Conservation (phyloP, 1,140 invertebrate genomes). For the Lordiphosa stackelbergi region DNA sequence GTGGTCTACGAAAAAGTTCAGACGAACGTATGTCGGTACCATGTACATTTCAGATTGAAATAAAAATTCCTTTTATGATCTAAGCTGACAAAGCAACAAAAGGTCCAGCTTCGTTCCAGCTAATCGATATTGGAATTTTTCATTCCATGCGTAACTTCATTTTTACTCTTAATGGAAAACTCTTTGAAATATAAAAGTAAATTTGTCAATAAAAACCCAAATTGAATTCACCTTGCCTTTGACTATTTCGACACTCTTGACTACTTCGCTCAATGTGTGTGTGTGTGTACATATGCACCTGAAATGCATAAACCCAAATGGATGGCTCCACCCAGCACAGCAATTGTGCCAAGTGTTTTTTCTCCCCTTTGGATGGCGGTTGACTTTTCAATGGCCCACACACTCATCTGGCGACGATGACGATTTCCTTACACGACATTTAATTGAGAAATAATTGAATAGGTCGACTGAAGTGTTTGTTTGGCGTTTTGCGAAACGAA, state of each 20-base stretch:
- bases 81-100: too few species aligned
- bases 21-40: too few species aligned
- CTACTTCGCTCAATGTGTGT: too few species aligned
- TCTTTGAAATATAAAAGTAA: slow-evolving; percentile 16
- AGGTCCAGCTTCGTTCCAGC: too few species aligned
- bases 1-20: too few species aligned
- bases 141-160: too few species aligned
- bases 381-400: too few species aligned
- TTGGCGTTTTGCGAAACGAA: slow-evolving; percentile 62
- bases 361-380: not conserved
- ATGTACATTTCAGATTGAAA: too few species aligned
- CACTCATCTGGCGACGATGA: slow-evolving; percentile 23
- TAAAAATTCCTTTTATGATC: too few species aligned
- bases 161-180: not conserved
- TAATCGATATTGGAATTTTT: too few species aligned
- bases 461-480: slow-evolving; percentile 74
- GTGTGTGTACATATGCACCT: too few species aligned
- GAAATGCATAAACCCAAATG: not conserved
- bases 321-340: slow-evolving; percentile 1
- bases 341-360: slow-evolving; percentile 41
- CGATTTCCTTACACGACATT: slow-evolving; percentile 69
- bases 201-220: slow-evolving; percentile 33
- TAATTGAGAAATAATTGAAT: slow-evolving; percentile 76
- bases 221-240: slow-evolving; percentile 45
- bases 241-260: slow-evolving; percentile 13